A percentile compares a stretch with the other conserved stretches of the same genome.
Conservation (phyloP, 2,113 vertebrate species). For the Boleophthalmus pectinirostris region DNA sequence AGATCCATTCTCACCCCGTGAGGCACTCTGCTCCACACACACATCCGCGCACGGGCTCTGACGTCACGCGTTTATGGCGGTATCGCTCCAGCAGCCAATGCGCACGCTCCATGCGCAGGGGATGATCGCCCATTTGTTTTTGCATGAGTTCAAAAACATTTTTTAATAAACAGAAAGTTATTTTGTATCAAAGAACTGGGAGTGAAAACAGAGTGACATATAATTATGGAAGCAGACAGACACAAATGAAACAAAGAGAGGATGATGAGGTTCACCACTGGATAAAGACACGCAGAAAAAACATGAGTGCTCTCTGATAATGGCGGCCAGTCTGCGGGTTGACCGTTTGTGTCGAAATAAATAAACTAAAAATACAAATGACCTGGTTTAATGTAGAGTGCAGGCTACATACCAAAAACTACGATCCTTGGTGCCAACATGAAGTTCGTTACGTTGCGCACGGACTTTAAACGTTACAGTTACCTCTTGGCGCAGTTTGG, state of each 20-base stretch:
- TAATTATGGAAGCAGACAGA: background rate
- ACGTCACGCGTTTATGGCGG: conserved; percentile 67
- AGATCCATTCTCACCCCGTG: conserved; percentile 46
- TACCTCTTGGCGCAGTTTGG: background rate
- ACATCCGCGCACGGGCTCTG: conserved; percentile 59
- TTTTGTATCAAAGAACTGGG: background rate
- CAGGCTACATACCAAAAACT: background rate
- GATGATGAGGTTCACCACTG: background rate
- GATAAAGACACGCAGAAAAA: background rate
- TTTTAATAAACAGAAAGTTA: background rate
- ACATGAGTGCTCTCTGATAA: background rate
- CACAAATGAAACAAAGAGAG: background rate
- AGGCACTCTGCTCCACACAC: conserved; percentile 3
- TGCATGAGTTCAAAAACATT: conserved; percentile 15
- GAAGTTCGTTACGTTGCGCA: background rate
- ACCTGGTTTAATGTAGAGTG: background rate
- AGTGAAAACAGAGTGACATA: background rate
- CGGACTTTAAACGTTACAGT: background rate
- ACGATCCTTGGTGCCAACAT: background rate
- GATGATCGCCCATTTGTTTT: conserved; percentile 22
- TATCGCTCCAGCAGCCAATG: conserved; percentile 51
- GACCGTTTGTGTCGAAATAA: background rate
- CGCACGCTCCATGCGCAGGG: conserved; percentile 48
- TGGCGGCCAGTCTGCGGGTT: background rate
- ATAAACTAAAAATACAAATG: background rate